Conservation (phyloP, 2,888 invertebrate genomes). For the Calameuta idolon region DNA sequence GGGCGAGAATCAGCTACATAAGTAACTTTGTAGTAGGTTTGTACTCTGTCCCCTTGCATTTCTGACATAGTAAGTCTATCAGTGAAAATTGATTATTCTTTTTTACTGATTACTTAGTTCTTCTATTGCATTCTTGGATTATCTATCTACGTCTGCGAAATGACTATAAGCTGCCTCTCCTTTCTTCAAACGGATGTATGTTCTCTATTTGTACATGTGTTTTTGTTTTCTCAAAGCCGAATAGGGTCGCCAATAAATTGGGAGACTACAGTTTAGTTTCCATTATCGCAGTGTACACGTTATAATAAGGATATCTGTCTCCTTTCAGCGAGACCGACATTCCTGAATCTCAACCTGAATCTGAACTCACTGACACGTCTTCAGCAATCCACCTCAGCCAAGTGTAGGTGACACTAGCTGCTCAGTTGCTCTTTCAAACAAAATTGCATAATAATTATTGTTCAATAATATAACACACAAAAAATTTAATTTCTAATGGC, state of each 20-base stretch:
- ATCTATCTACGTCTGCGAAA: not conserved
- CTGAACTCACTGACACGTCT: constrained; percentile 87
- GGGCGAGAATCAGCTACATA: too few species aligned
- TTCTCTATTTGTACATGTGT: not conserved
- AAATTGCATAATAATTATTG: constrained; percentile 4
- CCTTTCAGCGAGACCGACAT: constrained; percentile 94
- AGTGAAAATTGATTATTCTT: not conserved
- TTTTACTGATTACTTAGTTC: not conserved
- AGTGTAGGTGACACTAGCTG: constrained; percentile 81
- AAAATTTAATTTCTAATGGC: not conserved
- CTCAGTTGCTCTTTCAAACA: constrained; percentile 50
- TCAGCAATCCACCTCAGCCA: constrained; percentile 82
- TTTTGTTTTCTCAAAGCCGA: not conserved
- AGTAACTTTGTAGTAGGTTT: too few species aligned
- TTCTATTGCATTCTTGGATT: not conserved
- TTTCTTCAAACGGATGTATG: not conserved
- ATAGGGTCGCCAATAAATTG: not conserved
- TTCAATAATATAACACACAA: not conserved
- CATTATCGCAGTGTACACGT: constrained; percentile 15
- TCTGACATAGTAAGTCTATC: not conserved
- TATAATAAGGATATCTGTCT: constrained; percentile 52
- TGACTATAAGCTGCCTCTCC: not conserved
- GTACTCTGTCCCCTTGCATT: too few species aligned
- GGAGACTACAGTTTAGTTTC: not conserved
- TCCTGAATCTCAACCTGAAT: constrained; percentile 97